Percentiles rank a stretch among this genome's conserved stretches.
Evolutionary conservation across 2,113 vertebrate genomes (phyloP).

Genomic region (Sus scrofa): T2T-Sscrofa CM000816.6:72832501-72833000

Average conservation of each 20-base stretch:
- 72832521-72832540: background rate
- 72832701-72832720: background rate
- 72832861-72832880: background rate
- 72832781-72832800: background rate
- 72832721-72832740: background rate
- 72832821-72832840: background rate
- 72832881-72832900: background rate
- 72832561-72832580: background rate
- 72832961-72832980: background rate
- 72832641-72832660: background rate
- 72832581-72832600: background rate
- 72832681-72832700: background rate
- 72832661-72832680: background rate
- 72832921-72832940: background rate
- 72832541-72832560: background rate
- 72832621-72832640: conserved; percentile 7
- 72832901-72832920: background rate
- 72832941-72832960: background rate
- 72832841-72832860: background rate
- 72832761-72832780: background rate
- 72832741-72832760: background rate
- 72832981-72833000: background rate
- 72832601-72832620: background rate
- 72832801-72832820: background rate
- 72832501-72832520: background rate